Percentiles rank a stretch among this genome's conserved stretches.
Conservation (phyloP, 2,888 invertebrate genomes). For the Drosophila merina region DNA sequence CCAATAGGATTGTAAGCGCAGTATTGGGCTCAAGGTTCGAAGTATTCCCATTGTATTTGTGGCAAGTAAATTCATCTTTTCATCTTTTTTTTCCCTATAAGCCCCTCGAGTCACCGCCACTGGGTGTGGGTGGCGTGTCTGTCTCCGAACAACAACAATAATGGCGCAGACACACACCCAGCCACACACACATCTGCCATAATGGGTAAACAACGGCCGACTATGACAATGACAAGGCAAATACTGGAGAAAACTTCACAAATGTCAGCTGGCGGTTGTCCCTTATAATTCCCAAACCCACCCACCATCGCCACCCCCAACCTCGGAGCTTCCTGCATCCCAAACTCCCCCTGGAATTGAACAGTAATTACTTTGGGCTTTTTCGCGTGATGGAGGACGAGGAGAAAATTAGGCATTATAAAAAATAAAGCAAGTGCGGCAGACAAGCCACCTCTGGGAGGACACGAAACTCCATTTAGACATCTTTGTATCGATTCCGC, state of each 20-base stretch:
- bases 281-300: constrained; percentile 22
- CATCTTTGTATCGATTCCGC: no score
- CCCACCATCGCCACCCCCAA: background rate
- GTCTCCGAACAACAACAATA: constrained; percentile 13
- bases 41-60: background rate
- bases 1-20: background rate
- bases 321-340: background rate
- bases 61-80: no score
- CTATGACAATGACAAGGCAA: constrained; percentile 67
- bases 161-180: constrained; percentile 6
- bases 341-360: constrained; percentile 49
- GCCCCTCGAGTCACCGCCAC: constrained; percentile 1
- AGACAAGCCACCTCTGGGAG: background rate
- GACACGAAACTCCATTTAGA: background rate
- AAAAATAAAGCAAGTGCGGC: background rate
- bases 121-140: background rate
- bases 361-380: constrained; percentile 65
- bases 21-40: background rate
- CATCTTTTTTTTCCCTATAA: background rate
- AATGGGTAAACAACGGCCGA: constrained; percentile 60
- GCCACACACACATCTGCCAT: constrained; percentile 48
- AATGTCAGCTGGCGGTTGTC: constrained; percentile 29
- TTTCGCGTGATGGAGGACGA: background rate
- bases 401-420: constrained; percentile 15
- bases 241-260: constrained; percentile 55